Evolutionary conservation across 1,140 invertebrate species (phyloP).

Genomic region (Papilio polytes): DNA sequence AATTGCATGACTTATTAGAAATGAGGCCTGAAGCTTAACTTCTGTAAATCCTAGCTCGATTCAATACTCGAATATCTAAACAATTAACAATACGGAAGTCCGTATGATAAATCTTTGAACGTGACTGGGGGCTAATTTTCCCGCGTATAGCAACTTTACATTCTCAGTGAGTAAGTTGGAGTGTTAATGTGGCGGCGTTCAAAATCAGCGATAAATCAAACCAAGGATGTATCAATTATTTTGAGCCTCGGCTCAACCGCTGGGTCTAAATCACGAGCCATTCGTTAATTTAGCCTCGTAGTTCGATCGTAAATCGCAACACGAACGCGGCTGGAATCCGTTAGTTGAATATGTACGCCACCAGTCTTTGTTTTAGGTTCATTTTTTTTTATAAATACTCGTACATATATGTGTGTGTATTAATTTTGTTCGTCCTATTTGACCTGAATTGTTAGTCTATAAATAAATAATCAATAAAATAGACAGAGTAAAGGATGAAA

Average conservation of each 20-base stretch:
- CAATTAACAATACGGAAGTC: neutral
- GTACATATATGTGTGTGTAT: too few species aligned
- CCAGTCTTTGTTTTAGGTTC: neutral
- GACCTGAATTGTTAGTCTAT: too few species aligned
- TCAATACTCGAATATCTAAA: neutral
- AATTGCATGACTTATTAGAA: neutral
- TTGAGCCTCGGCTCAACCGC: conserved; percentile 35
- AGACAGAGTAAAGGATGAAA: too few species aligned
- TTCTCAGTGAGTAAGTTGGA: neutral
- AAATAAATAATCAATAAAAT: too few species aligned
- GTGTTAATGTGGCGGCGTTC: neutral
- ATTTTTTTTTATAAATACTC: too few species aligned
- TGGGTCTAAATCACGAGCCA: conserved; percentile 53
- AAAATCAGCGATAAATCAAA: conserved; percentile 41
- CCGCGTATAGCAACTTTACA: neutral
- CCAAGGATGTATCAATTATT: conserved; percentile 52
- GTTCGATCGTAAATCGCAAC: conserved; percentile 52
- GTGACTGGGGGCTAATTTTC: conserved; percentile 10
- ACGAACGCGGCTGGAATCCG: conserved; percentile 55
- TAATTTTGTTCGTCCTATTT: too few species aligned
- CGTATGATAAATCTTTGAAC: neutral
- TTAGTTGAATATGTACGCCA: conserved; percentile 40
- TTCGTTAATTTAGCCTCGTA: conserved; percentile 48
- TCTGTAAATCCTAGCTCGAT: neutral
- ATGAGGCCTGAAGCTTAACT: neutral